Conservation (phyloP, 2,888 invertebrate species). For the Tenthredo livida region DNA sequence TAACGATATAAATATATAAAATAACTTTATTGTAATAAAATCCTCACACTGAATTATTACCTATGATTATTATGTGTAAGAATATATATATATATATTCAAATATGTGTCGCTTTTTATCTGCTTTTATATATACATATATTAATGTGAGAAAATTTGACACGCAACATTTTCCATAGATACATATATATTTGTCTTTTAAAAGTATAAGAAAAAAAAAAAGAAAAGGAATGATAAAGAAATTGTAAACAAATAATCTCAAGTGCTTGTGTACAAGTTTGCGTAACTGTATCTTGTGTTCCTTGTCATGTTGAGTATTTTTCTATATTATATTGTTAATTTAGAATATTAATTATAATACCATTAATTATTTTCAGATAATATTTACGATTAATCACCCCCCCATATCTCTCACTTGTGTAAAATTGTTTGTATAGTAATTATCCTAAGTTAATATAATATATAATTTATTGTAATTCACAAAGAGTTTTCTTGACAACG, state of each 20-base stretch:
- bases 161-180: constrained; percentile 26
- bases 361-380: constrained; percentile 50
- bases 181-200: neutral
- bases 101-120: constrained; percentile 42
- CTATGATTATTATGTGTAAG: constrained; percentile 42
- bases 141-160: constrained; percentile 10
- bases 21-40: constrained; percentile 40
- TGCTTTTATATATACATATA: constrained; percentile 39
- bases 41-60: constrained; percentile 24
- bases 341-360: constrained; percentile 37
- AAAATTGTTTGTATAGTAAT: constrained; percentile 43
- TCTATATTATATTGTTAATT: constrained; percentile 73
- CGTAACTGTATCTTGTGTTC: constrained; percentile 68
- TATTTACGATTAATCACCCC: constrained; percentile 16
- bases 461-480: constrained; percentile 68
- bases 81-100: constrained; percentile 17
- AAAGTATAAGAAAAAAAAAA: constrained; percentile 54
- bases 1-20: constrained; percentile 40
- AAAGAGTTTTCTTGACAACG: neutral
- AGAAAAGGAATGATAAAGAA: constrained; percentile 51
- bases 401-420: constrained; percentile 26
- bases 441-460: constrained; percentile 68
- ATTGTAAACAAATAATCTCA: constrained; percentile 16
- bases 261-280: constrained; percentile 61
- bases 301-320: constrained; percentile 74